These are phyloP conservation scores for Trinectes maculatus DNA, from an alignment of 2,113 vertebrate genomes.

Conservation along the genomic window DNA sequence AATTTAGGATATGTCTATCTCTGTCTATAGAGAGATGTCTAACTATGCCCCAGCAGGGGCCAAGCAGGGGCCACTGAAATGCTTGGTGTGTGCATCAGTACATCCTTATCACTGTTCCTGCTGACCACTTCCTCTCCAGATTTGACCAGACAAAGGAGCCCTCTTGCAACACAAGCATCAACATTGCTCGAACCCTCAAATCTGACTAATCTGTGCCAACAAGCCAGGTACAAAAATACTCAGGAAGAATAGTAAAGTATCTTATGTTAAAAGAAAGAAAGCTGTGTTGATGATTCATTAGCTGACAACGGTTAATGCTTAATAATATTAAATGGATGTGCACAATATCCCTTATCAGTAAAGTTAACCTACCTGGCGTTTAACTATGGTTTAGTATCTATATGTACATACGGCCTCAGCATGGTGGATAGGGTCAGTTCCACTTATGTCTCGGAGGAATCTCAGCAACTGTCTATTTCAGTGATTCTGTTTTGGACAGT, in stretches of 20 bases:
- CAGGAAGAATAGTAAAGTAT: not conserved
- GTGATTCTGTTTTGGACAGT: constrained; percentile 32
- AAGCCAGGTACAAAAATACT: not conserved
- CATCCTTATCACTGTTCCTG: not conserved
- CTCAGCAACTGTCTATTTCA: constrained; percentile 31
- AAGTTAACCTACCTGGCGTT: not conserved
- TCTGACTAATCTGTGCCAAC: constrained; percentile 3
- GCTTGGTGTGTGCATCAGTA: constrained; percentile 5
- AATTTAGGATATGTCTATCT: no score
- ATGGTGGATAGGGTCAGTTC: not conserved
- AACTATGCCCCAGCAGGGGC: not conserved
- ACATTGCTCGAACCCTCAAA: not conserved
- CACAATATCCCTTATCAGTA: not conserved
- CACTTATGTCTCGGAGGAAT: constrained; percentile 24
- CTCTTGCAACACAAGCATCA: not conserved
- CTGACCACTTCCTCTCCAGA: constrained; percentile 34
- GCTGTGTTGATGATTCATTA: not conserved
- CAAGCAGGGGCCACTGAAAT: not conserved
- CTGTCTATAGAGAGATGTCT: not conserved
- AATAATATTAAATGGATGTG: not conserved
- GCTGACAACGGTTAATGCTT: not conserved
- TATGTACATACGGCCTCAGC: constrained; percentile 16
- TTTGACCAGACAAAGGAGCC: not conserved
- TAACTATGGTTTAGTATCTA: not conserved
- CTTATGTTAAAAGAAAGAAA: not conserved